These are phyloP conservation scores for Nomada fabriciana DNA, from an alignment of 2,888 invertebrate genomes.

Conservation along the genomic window DNA sequence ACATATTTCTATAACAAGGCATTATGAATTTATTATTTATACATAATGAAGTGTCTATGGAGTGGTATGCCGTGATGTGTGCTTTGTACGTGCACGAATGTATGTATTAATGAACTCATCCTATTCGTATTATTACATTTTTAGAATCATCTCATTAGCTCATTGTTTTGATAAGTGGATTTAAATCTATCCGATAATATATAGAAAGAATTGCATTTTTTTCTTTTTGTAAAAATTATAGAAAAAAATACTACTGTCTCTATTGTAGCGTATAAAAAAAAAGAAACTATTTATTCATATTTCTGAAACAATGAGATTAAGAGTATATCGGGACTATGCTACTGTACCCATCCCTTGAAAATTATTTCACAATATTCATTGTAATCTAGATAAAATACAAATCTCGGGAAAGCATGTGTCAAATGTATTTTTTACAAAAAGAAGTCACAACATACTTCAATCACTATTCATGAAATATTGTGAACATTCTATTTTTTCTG, in stretches of 20 bases:
- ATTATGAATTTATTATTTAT: constrained; percentile 71
- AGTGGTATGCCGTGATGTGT: constrained; percentile 50
- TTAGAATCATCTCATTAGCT: constrained; percentile 40
- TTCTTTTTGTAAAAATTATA: constrained; percentile 44
- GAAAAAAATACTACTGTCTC: constrained; percentile 37
- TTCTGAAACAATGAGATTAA: constrained; percentile 35
- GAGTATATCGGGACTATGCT: constrained; percentile 29
- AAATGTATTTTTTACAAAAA: constrained; percentile 7
- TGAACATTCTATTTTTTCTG: constrained; percentile 29
- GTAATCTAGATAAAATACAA: constrained; percentile 18
- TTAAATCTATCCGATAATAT: constrained; percentile 39
- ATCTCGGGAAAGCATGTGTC: constrained; percentile 15
- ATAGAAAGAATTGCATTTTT: constrained; percentile 51
- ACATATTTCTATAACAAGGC: constrained; percentile 43
- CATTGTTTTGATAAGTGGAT: constrained; percentile 46
- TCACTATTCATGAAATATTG: constrained; percentile 2
- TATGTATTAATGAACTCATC: constrained; percentile 54
- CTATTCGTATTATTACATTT: constrained; percentile 52
- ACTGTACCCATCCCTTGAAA: constrained; percentile 42
- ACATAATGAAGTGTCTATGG: constrained; percentile 49
- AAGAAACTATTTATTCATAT: constrained; percentile 66
- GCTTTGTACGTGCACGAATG: constrained; percentile 61
- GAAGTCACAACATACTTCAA: constrained; percentile 7
- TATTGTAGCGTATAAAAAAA: constrained; percentile 42
- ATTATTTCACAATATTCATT: constrained; percentile 44